phyloP scores from a whole-genome alignment of 2,797 vertebrate genomes.

The Peromyscus melanophrys region DNA sequence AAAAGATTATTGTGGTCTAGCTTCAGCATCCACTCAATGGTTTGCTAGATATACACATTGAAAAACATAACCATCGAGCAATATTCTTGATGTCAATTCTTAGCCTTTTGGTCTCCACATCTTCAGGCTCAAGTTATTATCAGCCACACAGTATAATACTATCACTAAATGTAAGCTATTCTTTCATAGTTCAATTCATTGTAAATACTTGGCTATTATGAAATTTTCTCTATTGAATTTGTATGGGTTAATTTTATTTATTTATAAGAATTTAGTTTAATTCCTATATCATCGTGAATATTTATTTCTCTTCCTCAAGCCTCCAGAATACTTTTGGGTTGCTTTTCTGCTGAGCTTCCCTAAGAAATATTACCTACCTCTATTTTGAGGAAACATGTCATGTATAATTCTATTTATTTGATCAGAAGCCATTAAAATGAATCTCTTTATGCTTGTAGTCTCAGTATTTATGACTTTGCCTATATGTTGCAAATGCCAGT shows the following conservation, averaged over 20 bases:
- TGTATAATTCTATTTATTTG: neutral
- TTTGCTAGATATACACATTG: neutral
- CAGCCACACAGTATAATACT: neutral
- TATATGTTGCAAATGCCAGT: neutral
- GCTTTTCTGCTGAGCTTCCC: neutral
- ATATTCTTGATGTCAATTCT: neutral
- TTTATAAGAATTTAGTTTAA: neutral
- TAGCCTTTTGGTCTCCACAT: neutral
- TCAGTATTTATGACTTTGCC: neutral
- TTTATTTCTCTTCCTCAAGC: neutral
- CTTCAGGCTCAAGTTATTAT: neutral
- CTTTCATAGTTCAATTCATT: neutral
- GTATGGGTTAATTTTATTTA: neutral
- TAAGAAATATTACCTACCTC: no score
- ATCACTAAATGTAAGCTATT: neutral
- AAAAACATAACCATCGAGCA: neutral
- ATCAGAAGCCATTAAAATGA: neutral
- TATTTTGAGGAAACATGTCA: neutral
- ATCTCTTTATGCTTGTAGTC: neutral
- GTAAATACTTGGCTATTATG: neutral
- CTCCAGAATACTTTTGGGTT: neutral
- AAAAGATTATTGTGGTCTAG: neutral
- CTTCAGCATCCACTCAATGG: neutral
- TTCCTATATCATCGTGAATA: neutral
- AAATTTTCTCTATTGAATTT: neutral